A percentile compares a stretch with the other conserved stretches of the same genome.
These are phyloP conservation scores for Myopa testacea DNA, from an alignment of 2,888 invertebrate genomes.

Conservation along the genomic window DNA sequence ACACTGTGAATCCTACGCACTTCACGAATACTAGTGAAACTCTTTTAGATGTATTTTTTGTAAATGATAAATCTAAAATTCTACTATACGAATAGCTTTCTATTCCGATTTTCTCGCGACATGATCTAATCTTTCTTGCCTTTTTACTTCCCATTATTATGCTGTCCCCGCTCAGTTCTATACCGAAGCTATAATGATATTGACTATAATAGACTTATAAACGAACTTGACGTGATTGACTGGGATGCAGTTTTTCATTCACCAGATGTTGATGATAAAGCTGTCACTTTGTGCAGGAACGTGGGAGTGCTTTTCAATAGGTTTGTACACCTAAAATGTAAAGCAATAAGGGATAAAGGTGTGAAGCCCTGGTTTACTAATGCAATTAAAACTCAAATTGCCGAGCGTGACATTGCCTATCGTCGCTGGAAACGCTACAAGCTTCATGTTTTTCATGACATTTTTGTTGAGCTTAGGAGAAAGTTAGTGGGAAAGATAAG, in stretches of 20 bases:
- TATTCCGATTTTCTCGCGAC: neutral
- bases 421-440: neutral
- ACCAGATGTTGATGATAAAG: neutral
- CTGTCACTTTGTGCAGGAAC: neutral
- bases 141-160: neutral
- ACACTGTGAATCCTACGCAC: neutral
- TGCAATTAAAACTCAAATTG: neutral
- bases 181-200: neutral
- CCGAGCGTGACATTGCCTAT: neutral
- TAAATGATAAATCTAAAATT: slow-evolving; percentile 16
- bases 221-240: neutral
- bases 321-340: neutral
- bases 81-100: neutral
- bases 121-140: slow-evolving; percentile 14
- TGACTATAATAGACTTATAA: neutral
- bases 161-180: neutral
- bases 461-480: neutral
- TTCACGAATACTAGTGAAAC: slow-evolving; percentile 7
- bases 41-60: slow-evolving; percentile 19
- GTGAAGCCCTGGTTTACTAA: neutral
- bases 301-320: neutral
- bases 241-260: neutral
- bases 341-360: neutral
- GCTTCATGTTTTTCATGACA: neutral
- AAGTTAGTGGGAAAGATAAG: neutral